Conservation (phyloP, 1,140 invertebrate species). For the Microplitis demolitor region DNA sequence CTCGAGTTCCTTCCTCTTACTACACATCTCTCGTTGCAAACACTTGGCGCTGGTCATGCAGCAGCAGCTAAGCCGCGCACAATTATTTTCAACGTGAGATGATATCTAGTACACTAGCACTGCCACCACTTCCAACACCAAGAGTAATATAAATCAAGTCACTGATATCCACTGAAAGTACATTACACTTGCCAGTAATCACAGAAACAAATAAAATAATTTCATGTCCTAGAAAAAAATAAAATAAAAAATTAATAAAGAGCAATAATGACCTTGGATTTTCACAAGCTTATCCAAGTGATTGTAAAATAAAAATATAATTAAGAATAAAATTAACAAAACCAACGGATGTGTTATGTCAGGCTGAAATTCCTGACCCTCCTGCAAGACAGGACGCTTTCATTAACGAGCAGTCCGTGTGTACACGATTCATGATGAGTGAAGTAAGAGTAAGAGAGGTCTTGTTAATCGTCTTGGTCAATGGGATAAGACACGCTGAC, state of each 20-base stretch:
- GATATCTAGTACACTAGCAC: constrained; percentile 7
- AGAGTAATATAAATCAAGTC: too few species aligned
- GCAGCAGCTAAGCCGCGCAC: neutral
- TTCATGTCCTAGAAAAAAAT: neutral
- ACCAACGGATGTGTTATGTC: neutral
- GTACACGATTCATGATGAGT: constrained; percentile 18
- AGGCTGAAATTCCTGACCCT: neutral
- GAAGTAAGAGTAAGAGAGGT: constrained; percentile 15
- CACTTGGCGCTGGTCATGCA: neutral
- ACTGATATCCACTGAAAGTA: too few species aligned
- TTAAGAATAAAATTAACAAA: too few species aligned
- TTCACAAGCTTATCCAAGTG: too few species aligned
- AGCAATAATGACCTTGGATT: too few species aligned
- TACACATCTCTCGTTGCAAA: neutral
- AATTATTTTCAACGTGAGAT: constrained; percentile 18
- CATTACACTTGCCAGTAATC: neutral
- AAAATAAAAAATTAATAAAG: too few species aligned
- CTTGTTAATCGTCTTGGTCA: constrained; percentile 20
- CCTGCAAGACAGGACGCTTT: too few species aligned
- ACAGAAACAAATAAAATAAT: neutral
- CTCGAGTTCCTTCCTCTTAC: neutral
- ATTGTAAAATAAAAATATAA: too few species aligned
- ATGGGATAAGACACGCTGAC: constrained; percentile 30
- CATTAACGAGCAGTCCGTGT: too few species aligned
- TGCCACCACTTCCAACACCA: too few species aligned